Conservation (phyloP, 30 jellyfish, hydroid and myxozoan species). For the Rhopilema esculentum region DNA sequence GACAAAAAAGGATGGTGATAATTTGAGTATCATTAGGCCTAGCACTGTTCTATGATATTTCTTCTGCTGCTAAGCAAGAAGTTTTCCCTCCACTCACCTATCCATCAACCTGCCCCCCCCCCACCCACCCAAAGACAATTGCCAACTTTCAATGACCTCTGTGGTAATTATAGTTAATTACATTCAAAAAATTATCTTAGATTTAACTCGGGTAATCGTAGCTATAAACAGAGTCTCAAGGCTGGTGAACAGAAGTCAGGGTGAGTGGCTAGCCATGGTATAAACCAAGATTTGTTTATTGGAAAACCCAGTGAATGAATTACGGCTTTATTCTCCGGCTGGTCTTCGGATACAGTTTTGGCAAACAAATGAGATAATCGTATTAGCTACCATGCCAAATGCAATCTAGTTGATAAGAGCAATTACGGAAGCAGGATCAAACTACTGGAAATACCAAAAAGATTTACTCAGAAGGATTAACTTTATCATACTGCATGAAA, state of each 20-base stretch:
- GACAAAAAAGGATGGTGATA: no score
- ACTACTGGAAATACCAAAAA: conserved; percentile 6
- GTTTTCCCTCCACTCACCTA: no score
- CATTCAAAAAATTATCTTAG: not conserved
- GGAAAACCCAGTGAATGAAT: conserved; percentile 48
- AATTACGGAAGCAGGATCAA: not conserved
- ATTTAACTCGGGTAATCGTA: not conserved
- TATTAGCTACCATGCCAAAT: conserved; percentile 38
- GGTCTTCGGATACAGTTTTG: conserved; percentile 47
- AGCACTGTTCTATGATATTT: no score
- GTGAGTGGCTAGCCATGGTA: not conserved
- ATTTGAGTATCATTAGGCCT: no score
- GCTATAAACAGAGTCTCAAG: not conserved
- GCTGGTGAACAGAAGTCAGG: not conserved
- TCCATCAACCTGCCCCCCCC: no score
- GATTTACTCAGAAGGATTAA: not conserved
- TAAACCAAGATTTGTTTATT: conserved; percentile 26
- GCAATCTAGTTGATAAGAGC: not conserved
- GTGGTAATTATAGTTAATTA: no score
- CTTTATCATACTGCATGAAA: not conserved
- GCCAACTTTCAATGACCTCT: no score
- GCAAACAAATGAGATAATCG: conserved; percentile 69
- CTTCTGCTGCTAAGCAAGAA: no score
- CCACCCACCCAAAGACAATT: no score
- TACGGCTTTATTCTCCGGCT: conserved; percentile 26